phyloP scores from a whole-genome alignment of 2,888 invertebrate species.

The Protophormia terraenovae region DNA sequence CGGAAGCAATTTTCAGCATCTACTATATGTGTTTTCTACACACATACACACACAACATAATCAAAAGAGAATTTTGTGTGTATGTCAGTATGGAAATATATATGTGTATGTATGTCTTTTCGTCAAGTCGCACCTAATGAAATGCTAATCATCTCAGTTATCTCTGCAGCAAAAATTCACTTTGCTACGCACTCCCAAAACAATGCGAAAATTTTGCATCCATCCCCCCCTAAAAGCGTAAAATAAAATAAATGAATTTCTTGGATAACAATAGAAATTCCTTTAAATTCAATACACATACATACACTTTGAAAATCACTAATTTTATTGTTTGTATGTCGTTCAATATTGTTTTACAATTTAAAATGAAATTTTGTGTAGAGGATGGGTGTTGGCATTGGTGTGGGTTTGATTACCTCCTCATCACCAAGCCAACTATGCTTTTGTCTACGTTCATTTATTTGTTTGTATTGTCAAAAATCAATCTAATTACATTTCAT shows the following conservation, averaged over 20 bases:
- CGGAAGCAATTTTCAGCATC: slow-evolving; percentile 27
- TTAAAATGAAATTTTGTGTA: too few relatives aligned
- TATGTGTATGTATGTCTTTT: background rate
- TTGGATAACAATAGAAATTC: slow-evolving; percentile 33
- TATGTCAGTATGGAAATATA: background rate
- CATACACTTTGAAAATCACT: background rate
- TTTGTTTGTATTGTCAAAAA: slow-evolving; percentile 50
- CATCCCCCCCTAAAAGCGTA: background rate
- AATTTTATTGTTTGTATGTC: background rate
- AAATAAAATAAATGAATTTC: slow-evolving; percentile 21
- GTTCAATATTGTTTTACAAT: background rate
- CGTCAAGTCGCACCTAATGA: slow-evolving; percentile 61
- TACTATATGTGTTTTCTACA: too few relatives aligned
- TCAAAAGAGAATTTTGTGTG: slow-evolving; percentile 20
- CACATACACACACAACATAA: slow-evolving; percentile 22
- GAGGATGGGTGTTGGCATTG: too few relatives aligned
- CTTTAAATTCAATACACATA: slow-evolving; percentile 47
- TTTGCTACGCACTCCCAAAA: too few relatives aligned
- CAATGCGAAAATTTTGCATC: background rate
- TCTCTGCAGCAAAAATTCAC: slow-evolving; percentile 28
- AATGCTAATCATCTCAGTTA: slow-evolving; percentile 67
- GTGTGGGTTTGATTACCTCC: too few relatives aligned
- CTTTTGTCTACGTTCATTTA: background rate
- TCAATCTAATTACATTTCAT: slow-evolving; percentile 65
- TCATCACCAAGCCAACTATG: too few relatives aligned